These are phyloP conservation scores for Thinocorus orbignyianus DNA, from an alignment of 2,113 vertebrate genomes.

Conservation along the genomic window DNA sequence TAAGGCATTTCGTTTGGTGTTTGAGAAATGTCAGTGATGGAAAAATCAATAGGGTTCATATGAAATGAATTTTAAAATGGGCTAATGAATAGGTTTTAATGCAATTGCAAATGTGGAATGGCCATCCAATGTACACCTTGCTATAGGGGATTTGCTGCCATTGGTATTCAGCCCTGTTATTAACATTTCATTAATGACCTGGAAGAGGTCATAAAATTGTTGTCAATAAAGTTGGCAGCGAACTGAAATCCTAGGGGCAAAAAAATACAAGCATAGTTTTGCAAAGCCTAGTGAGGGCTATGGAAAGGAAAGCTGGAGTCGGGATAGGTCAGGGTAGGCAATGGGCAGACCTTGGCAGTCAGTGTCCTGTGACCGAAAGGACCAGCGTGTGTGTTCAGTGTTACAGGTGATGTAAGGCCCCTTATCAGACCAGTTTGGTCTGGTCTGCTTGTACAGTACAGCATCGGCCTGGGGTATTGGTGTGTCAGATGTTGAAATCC, in stretches of 20 bases:
- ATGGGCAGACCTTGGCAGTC: neutral
- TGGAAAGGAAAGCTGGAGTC: neutral
- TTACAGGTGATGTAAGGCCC: fast-evolving
- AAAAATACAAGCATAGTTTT: neutral
- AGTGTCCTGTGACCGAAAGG: neutral
- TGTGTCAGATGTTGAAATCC: neutral
- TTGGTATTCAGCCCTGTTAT: neutral
- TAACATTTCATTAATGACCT: neutral
- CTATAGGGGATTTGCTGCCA: neutral
- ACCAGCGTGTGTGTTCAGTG: fast-evolving
- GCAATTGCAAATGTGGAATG: neutral
- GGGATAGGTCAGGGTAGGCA: neutral
- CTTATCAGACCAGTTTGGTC: neutral
- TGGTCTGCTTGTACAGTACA: neutral
- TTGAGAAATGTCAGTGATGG: neutral
- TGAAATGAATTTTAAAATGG: neutral
- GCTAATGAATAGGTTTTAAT: neutral
- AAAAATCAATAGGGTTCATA: neutral
- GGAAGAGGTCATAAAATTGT: neutral
- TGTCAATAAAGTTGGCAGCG: neutral
- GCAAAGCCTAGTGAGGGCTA: neutral
- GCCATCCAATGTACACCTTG: neutral
- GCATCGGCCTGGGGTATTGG: neutral
- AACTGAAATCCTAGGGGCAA: neutral
- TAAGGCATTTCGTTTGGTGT: neutral